Evolutionary conservation across 2,888 invertebrate genomes (phyloP), one percentile per base, ranked within the genome.

Genomic region (Allolobophora icterica): DNA sequence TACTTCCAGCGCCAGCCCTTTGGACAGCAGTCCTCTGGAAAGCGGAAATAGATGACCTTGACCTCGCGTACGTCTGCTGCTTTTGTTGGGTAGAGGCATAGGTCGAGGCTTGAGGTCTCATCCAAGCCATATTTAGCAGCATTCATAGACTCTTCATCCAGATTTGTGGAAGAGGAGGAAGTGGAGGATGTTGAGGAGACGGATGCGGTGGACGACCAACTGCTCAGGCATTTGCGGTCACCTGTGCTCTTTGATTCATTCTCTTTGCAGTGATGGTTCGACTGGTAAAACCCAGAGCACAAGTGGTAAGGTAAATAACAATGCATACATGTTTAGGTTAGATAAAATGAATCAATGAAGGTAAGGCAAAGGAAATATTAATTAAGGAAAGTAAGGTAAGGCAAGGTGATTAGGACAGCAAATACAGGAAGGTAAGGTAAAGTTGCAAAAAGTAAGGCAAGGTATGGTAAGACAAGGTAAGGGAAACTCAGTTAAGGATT

Each of bases 1-100:
- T 90, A 90, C 83, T 90, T 89, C 35, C 90, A 84, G 45, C 30
- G 30, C 38, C 91, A 91, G 90, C 84, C 35, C 84, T 91, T 71
- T 42, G 91, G 91, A 84, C 91, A 98, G 96, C 99, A 99, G 95
- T 99, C 98, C 71, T 98, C 97, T 89, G 99, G 98, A 95, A 97
- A 97, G 93, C 97, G 97, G 52, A 96, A 95, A 91, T 96, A 96
- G 93, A 97, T 97, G 90, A 97, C 97, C 91, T 97, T 97, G 94
- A 97, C 98, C 93, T 97, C 97, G 91, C 97, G 97, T 91, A 97
- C 97, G 92, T 97, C 97, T 93, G 97, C 97, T 93, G 97, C 92
- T 11, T 92, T 92, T 30, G 83, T 84, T 34, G 87, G n/a, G 89
- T 91, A 91, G 83, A 92, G 90, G 34, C 92, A 92, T 21, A 91